phyloP scores from a whole-genome alignment of 1,140 invertebrate genomes.

The Brevipalpus yothersi region DNA sequence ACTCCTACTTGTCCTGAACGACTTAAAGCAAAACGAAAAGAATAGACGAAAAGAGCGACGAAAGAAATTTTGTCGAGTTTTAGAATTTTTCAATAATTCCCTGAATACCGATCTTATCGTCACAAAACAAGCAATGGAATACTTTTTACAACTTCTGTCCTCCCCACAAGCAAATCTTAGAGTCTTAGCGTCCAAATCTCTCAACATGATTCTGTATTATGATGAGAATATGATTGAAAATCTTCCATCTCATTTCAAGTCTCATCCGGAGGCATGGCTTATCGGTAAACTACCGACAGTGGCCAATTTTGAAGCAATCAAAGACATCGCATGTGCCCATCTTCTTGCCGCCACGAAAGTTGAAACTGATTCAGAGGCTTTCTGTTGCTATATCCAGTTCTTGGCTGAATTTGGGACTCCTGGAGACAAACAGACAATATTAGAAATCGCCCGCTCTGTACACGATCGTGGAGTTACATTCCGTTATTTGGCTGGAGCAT shows the following conservation, averaged over 20 bases:
- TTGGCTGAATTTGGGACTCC: conserved; percentile 35
- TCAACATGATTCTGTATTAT: conserved; percentile 12
- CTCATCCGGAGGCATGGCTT: conserved; percentile 35
- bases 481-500: conserved; percentile 23
- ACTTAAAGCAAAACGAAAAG: conserved; percentile 16
- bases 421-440: conserved; percentile 19
- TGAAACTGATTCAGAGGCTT: conserved; percentile 54
- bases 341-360: conserved; percentile 47
- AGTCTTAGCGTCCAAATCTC: conserved; percentile 39
- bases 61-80: conserved; percentile 48
- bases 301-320: conserved; percentile 26
- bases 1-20: background rate
- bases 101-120: conserved; percentile 30
- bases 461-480: conserved; percentile 76
- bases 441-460: conserved; percentile 68
- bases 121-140: conserved; percentile 61
- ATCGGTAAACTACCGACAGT: conserved; percentile 32
- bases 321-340: conserved; percentile 18
- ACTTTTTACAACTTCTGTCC: conserved; percentile 59
- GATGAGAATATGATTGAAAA: conserved; percentile 6
- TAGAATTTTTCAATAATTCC: conserved; percentile 37
- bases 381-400: conserved; percentile 73
- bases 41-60: conserved; percentile 21
- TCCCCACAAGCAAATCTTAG: conserved; percentile 50
- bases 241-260: background rate